These are phyloP conservation scores for Echinarachnius parma DNA, from an alignment of 53 echinoderm and acorn worm species.

Conservation along the genomic window DNA sequence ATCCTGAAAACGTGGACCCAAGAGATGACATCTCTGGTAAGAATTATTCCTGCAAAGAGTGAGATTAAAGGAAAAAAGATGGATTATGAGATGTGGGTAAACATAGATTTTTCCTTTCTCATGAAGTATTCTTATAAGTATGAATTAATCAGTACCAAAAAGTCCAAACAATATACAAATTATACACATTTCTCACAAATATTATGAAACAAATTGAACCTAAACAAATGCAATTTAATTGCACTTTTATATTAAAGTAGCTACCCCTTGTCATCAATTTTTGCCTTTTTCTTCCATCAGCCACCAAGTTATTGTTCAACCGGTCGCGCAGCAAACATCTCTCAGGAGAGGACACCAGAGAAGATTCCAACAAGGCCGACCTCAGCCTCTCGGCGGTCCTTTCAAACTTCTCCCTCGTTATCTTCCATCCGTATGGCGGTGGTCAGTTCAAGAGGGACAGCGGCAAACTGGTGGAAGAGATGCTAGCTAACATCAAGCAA, in stretches of 20 bases:
- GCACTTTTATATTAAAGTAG: no score
- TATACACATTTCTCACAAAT: no score
- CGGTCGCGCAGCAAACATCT: conserved; percentile 44
- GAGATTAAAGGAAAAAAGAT: background rate
- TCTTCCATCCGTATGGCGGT: conserved; percentile 95
- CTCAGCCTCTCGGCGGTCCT: conserved; percentile 80
- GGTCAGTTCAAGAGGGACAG: conserved; percentile 51
- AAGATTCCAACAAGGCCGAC: conserved; percentile 63
- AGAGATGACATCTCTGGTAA: conserved; percentile 23
- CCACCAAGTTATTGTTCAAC: conserved; percentile 14
- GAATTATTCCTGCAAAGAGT: background rate
- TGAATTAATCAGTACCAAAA: no score
- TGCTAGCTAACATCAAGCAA: background rate
- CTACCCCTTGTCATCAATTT: no score
- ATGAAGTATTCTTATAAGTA: no score
- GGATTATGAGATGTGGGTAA: no score
- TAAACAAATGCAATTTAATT: no score
- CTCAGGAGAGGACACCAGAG: conserved; percentile 37
- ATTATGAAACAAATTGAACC: no score
- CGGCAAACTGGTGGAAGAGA: conserved; percentile 59
- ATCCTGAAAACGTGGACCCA: background rate
- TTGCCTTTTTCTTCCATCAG: background rate
- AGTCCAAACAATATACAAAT: no score
- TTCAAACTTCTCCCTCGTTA: conserved; percentile 92
- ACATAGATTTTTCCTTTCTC: no score